These are phyloP conservation scores for Sus cebifrons DNA, from an alignment of 2,797 vertebrate genomes.

Conservation along the genomic window DNA sequence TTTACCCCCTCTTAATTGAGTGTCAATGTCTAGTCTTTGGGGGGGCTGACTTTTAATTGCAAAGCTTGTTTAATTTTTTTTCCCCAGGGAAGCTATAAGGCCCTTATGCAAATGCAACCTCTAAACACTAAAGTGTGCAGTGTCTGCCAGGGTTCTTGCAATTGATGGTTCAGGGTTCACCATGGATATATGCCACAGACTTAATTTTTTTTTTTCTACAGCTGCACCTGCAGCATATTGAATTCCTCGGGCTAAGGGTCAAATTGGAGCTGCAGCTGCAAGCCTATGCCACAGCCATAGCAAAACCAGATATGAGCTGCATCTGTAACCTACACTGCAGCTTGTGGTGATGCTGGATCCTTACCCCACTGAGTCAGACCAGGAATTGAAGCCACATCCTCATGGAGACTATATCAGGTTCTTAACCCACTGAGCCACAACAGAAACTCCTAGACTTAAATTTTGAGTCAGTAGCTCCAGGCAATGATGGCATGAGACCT, in stretches of 20 bases:
- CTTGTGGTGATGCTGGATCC: too few relatives aligned
- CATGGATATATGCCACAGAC: background rate
- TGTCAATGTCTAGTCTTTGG: background rate
- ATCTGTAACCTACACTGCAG: too few relatives aligned
- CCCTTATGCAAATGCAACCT: background rate
- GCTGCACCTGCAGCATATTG: too few relatives aligned
- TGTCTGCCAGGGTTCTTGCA: background rate
- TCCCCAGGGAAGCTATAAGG: background rate
- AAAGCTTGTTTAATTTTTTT: background rate
- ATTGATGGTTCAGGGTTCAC: background rate
- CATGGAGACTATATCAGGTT: too few relatives aligned
- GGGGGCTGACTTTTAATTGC: background rate
- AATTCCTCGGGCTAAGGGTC: too few relatives aligned
- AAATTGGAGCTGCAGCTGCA: too few relatives aligned
- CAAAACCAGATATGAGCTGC: too few relatives aligned
- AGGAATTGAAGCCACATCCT: too few relatives aligned
- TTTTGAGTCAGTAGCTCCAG: background rate
- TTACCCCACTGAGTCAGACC: too few relatives aligned
- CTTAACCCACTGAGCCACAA: too few relatives aligned
- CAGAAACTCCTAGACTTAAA: background rate
- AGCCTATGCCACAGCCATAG: too few relatives aligned
- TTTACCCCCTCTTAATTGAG: background rate
- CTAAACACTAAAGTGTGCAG: background rate
- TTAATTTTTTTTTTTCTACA: background rate
- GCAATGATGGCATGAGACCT: background rate